phyloP scores from a whole-genome alignment of 2,888 invertebrate genomes.

The Tetrapedia diversipes region DNA sequence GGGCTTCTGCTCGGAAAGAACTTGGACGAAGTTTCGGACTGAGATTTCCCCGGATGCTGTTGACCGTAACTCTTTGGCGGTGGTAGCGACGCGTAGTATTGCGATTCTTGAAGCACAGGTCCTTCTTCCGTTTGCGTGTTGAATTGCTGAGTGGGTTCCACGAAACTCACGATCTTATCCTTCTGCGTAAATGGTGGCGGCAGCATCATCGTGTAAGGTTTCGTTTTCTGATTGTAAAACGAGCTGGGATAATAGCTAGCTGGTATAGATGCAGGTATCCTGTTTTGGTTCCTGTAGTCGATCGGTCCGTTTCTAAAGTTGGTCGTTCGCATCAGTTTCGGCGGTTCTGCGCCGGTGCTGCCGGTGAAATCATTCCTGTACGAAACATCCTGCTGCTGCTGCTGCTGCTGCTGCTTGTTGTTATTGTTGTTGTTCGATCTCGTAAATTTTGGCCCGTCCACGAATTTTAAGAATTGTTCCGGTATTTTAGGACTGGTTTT shows the following conservation, averaged over 20 bases:
- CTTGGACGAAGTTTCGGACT: slow-evolving; percentile 36
- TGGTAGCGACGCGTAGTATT: slow-evolving; percentile 52
- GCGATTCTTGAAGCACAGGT: slow-evolving; percentile 72
- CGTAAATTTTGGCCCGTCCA: slow-evolving; percentile 83
- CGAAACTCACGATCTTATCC: slow-evolving; percentile 56
- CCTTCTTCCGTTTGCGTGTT: slow-evolving; percentile 74
- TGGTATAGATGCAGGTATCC: slow-evolving; percentile 71
- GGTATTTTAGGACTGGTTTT: slow-evolving; percentile 85
- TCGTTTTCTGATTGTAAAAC: slow-evolving; percentile 76
- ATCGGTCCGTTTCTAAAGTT: slow-evolving; percentile 69
- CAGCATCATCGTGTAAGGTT: slow-evolving; percentile 88
- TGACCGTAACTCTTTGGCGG: slow-evolving; percentile 61
- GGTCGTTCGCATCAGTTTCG: slow-evolving; percentile 82
- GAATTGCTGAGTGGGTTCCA: slow-evolving; percentile 62
- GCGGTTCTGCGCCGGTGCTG: slow-evolving; percentile 76
- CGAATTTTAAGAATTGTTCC: slow-evolving; percentile 83
- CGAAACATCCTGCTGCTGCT: slow-evolving; percentile 72
- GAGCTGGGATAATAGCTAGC: slow-evolving; percentile 73
- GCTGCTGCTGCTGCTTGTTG: too few relatives aligned
- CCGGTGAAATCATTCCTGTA: slow-evolving; percentile 74
- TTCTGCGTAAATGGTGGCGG: slow-evolving; percentile 86
- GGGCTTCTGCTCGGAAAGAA: slow-evolving; percentile 29
- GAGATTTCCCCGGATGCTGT: slow-evolving; percentile 22
- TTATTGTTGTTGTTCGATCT: too few relatives aligned
- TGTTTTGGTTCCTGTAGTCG: slow-evolving; percentile 70